Percentiles rank a stretch among this genome's conserved stretches.
These are phyloP conservation scores for Sebastes oblongus DNA, from an alignment of 2,797 vertebrate species.

Conservation along the genomic window DNA sequence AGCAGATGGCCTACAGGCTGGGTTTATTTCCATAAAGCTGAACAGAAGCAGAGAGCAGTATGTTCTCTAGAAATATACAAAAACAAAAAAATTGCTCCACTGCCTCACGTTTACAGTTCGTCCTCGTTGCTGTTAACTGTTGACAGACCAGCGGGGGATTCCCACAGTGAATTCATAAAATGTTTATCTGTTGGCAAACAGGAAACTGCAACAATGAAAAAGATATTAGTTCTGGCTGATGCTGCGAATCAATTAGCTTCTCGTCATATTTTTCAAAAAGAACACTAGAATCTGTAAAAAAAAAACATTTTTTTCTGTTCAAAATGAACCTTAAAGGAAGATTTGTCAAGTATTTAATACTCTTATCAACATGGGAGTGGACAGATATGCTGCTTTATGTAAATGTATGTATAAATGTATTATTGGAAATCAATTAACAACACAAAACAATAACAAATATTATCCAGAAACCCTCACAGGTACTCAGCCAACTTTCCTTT, in stretches of 20 bases:
- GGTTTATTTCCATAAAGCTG: conserved; percentile 2
- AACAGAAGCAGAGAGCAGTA: not conserved
- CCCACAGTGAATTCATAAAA: not conserved
- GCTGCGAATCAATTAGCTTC: not conserved
- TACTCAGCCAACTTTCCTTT: too few relatives aligned
- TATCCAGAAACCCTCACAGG: too few relatives aligned
- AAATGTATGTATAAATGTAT: too few relatives aligned
- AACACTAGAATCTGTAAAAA: too few relatives aligned
- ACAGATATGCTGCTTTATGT: too few relatives aligned
- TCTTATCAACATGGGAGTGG: too few relatives aligned
- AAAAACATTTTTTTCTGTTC: too few relatives aligned
- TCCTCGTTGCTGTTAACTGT: not conserved
- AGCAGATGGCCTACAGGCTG: not conserved
- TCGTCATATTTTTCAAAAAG: not conserved
- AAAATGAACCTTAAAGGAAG: too few relatives aligned
- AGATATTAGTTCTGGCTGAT: not conserved
- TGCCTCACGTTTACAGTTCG: not conserved
- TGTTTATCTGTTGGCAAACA: not conserved
- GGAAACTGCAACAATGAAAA: not conserved
- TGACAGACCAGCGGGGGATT: not conserved
- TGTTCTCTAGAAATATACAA: not conserved
- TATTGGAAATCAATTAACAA: too few relatives aligned
- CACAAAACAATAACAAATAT: too few relatives aligned
- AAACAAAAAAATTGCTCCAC: not conserved
- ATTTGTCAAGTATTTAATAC: too few relatives aligned